Conservation (phyloP, 2,888 invertebrate species). For the Crematogaster levior region DNA sequence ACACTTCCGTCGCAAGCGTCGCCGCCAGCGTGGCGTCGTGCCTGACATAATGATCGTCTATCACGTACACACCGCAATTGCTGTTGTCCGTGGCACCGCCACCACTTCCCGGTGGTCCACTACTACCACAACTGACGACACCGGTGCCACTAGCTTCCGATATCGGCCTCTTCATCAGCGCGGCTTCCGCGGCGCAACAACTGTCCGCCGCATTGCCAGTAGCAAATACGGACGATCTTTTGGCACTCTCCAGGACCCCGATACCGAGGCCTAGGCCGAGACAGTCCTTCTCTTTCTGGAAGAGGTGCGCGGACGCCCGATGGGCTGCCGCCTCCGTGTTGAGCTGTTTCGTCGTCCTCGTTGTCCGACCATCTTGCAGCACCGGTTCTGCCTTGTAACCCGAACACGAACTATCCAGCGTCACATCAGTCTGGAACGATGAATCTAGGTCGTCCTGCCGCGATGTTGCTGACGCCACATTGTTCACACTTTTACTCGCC, state of each 20-base stretch:
- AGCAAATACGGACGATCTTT: slow-evolving; percentile 85
- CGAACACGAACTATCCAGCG: slow-evolving; percentile 83
- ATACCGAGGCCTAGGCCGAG: slow-evolving; percentile 78
- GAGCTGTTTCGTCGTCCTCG: slow-evolving; percentile 92
- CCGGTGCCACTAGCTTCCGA: slow-evolving; percentile 74
- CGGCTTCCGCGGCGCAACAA: slow-evolving; percentile 87
- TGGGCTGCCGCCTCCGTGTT: slow-evolving; percentile 92
- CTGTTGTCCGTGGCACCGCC: slow-evolving; percentile 66
- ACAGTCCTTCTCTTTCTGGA: slow-evolving; percentile 87
- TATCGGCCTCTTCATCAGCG: slow-evolving; percentile 90
- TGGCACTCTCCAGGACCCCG: slow-evolving; percentile 85
- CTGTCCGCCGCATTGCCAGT: slow-evolving; percentile 80
- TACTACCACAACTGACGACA: slow-evolving; percentile 55
- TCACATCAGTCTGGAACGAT: slow-evolving; percentile 87
- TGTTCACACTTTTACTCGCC: slow-evolving; percentile 90
- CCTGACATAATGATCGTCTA: slow-evolving; percentile 90
- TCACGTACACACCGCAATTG: slow-evolving; percentile 89
- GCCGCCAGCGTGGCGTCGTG: slow-evolving; percentile 87
- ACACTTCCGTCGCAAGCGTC: slow-evolving; percentile 92
- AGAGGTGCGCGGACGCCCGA: slow-evolving; percentile 87
- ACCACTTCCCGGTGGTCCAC: slow-evolving; percentile 74
- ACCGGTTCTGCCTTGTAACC: slow-evolving; percentile 89
- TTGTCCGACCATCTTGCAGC: slow-evolving; percentile 85
- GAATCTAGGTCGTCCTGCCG: slow-evolving; percentile 84
- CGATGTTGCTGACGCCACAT: slow-evolving; percentile 86